Evolutionary conservation across 2,113 vertebrate species (phyloP).

Genomic region (Vimba vimba): DNA sequence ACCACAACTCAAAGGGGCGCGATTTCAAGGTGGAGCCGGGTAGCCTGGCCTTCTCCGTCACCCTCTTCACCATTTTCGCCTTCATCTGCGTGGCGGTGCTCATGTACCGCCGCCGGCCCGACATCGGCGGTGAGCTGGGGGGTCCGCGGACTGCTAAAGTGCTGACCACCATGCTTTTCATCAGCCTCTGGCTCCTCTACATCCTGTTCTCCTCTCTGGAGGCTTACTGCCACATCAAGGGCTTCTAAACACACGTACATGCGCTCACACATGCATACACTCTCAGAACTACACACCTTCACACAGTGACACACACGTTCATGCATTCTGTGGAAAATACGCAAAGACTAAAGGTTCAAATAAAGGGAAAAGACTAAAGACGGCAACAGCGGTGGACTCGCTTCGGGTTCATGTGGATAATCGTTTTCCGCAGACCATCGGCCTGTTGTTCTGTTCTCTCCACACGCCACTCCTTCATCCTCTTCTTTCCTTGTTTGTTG

Average conservation of each 20-base stretch:
- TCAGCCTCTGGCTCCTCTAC: constrained; percentile 98
- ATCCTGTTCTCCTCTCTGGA: constrained; percentile 99
- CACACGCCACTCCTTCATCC: constrained; percentile 16
- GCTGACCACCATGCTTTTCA: constrained; percentile 90
- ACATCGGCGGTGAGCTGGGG: constrained; percentile 97
- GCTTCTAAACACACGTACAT: constrained; percentile 55
- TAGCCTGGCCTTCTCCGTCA: constrained; percentile 97
- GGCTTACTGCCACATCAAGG: constrained; percentile 93
- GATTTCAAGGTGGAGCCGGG: constrained; percentile 91
- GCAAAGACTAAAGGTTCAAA: background rate
- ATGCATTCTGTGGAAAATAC: constrained; percentile 6
- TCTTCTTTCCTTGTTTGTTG: constrained; percentile 29
- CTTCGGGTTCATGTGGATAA: background rate
- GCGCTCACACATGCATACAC: constrained; percentile 26
- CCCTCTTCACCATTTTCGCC: constrained; percentile 99
- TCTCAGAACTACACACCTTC: constrained; percentile 32
- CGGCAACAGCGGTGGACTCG: constrained; percentile 35
- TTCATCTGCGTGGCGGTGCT: constrained; percentile 91
- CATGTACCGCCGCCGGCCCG: constrained; percentile 95
- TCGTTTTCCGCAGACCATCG: constrained; percentile 7
- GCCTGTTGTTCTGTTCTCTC: constrained; percentile 18
- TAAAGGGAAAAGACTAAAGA: background rate
- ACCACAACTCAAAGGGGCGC: constrained; percentile 83
- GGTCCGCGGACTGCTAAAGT: constrained; percentile 97
- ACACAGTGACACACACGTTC: constrained; percentile 29